A percentile compares a stretch with the other conserved stretches of the same genome.
Evolutionary conservation across 2,797 vertebrate species (phyloP).

Genomic region (Oreonectes daqikongensis): DNA sequence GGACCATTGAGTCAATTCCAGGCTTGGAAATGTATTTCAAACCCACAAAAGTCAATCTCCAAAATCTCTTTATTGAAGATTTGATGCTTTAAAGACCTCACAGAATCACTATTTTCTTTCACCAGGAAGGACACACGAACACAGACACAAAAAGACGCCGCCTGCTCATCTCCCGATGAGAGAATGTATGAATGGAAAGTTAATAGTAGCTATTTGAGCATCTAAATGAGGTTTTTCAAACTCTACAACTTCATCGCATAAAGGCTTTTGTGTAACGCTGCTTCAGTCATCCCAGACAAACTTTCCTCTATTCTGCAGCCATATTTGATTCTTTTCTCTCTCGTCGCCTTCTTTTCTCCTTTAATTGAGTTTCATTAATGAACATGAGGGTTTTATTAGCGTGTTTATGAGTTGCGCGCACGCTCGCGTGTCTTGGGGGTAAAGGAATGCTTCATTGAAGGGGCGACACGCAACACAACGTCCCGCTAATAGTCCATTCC

Average conservation of each 20-base stretch:
- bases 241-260: slow-evolving; percentile 72
- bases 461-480: slow-evolving; percentile 68
- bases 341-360: slow-evolving; percentile 55
- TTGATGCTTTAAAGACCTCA: slow-evolving; percentile 22
- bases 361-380: slow-evolving; percentile 80
- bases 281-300: slow-evolving; percentile 31
- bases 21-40: slow-evolving; percentile 23
- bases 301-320: neutral
- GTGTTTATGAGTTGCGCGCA: slow-evolving; percentile 10
- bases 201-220: slow-evolving; percentile 79
- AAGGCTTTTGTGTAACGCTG: slow-evolving; percentile 63
- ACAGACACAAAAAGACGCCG: slow-evolving; percentile 26
- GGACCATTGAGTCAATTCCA: slow-evolving; percentile 10
- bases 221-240: slow-evolving; percentile 79
- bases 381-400: slow-evolving; percentile 78
- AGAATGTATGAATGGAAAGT: slow-evolving; percentile 62
- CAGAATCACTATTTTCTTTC: slow-evolving; percentile 14
- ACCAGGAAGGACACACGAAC: slow-evolving; percentile 38
- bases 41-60: slow-evolving; percentile 23
- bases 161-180: neutral
- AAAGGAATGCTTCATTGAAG: slow-evolving; percentile 65
- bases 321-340: slow-evolving; percentile 52
- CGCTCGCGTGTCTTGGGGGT: slow-evolving; percentile 27
- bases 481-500: slow-evolving; percentile 70
- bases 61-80: slow-evolving; percentile 20